Evolutionary conservation across 2,797 vertebrate species (phyloP).

Genomic region (Numenius phaeopus): DNA sequence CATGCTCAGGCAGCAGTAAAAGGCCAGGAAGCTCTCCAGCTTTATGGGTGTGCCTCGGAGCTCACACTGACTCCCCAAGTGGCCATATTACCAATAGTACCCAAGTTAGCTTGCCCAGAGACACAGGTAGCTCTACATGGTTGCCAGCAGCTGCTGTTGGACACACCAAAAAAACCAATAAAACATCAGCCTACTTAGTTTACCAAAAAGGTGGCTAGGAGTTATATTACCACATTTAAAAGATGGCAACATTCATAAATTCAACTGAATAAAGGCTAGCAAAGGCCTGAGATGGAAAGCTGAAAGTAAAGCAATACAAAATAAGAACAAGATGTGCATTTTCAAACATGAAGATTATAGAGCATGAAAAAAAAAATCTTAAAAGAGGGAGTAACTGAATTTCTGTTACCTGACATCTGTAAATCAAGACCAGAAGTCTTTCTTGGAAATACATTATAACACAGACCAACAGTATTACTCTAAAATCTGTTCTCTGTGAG

Average conservation of each 20-base stretch:
- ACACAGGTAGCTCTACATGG: neutral
- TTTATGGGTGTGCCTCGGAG: neutral
- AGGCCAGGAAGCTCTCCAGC: neutral
- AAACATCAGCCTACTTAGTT: neutral
- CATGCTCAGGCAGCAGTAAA: neutral
- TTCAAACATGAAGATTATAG: neutral
- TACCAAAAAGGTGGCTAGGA: neutral
- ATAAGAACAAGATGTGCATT: neutral
- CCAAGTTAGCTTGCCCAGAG: neutral
- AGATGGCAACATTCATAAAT: neutral
- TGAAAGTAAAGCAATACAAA: neutral
- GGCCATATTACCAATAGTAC: rapidly evolving
- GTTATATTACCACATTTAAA: neutral
- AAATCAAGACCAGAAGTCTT: neutral
- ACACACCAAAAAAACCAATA: neutral
- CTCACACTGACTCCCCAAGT: rapidly evolving
- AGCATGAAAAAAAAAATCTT: too few relatives aligned
- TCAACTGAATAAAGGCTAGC: neutral
- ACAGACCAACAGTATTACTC: neutral
- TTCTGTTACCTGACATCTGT: neutral
- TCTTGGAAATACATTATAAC: neutral
- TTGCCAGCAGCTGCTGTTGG: neutral
- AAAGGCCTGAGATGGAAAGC: rapidly evolving
- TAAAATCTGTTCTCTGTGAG: neutral
- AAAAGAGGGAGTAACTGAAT: neutral